Evolutionary conservation across 2,888 invertebrate species (phyloP).

Genomic region (Gonocerus acuteangulatus): DNA sequence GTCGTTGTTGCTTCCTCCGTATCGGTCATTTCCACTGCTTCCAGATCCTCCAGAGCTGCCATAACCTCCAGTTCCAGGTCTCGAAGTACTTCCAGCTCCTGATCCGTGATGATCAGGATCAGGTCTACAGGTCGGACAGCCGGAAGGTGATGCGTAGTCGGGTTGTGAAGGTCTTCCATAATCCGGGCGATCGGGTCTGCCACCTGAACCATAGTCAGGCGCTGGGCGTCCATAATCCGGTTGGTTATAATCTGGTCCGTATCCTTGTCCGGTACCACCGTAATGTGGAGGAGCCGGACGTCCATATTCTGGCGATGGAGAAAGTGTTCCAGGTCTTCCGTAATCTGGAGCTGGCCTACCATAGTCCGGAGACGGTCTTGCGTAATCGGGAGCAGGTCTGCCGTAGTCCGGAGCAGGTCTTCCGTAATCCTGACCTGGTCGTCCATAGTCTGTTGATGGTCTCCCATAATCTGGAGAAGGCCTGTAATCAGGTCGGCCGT

Average conservation of each 20-base stretch:
- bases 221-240: slow-evolving; percentile 20
- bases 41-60: background rate
- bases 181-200: background rate
- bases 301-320: slow-evolving; percentile 14
- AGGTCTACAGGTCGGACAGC: slow-evolving; percentile 10
- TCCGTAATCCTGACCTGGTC: slow-evolving; percentile 10
- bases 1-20: slow-evolving; percentile 11
- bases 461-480: slow-evolving; percentile 12
- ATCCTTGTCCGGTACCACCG: background rate
- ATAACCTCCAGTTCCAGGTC: background rate
- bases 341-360: slow-evolving; percentile 18
- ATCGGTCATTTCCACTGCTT: background rate
- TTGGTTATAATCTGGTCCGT: background rate
- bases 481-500: slow-evolving; percentile 16
- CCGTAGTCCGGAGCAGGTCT: slow-evolving; percentile 11
- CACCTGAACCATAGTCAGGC: slow-evolving; percentile 8
- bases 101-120: slow-evolving; percentile 1
- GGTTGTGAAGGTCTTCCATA: slow-evolving; percentile 16
- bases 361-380: slow-evolving; percentile 5
- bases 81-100: background rate
- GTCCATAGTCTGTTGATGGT: background rate
- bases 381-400: background rate
- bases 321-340: slow-evolving; percentile 9
- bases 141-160: background rate
- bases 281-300: background rate